A percentile compares a stretch with the other conserved stretches of the same genome.
phyloP scores from a whole-genome alignment of 2,888 invertebrate genomes.

The Desoria tigrina region DNA sequence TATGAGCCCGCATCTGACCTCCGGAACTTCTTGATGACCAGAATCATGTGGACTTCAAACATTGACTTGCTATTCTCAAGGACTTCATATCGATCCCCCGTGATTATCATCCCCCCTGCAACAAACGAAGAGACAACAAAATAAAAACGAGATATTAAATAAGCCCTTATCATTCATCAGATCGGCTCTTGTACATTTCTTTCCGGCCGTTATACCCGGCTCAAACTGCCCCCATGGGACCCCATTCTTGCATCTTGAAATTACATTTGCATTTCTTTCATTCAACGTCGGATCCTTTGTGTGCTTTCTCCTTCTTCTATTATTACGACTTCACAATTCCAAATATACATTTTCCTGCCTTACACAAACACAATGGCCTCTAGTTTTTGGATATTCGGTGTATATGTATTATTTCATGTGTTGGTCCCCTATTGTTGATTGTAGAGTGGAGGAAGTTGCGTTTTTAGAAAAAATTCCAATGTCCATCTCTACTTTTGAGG shows the following conservation, averaged over 20 bases:
- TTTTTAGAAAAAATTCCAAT: too few species aligned
- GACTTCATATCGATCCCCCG: constrained; percentile 76
- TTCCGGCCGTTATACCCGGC: neutral
- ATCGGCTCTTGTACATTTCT: neutral
- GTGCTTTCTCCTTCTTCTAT: neutral
- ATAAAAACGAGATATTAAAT: neutral
- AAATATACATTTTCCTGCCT: too few species aligned
- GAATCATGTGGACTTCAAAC: constrained; percentile 79
- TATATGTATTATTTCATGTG: too few species aligned
- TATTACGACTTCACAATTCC: neutral
- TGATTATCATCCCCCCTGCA: constrained; percentile 70
- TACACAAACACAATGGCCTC: too few species aligned
- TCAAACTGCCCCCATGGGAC: constrained; percentile 3
- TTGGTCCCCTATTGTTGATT: too few species aligned
- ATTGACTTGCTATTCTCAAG: constrained; percentile 69
- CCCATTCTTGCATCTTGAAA: neutral
- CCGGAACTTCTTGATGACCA: constrained; percentile 74
- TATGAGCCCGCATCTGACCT: constrained; percentile 77
- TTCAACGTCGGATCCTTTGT: neutral
- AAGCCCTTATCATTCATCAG: neutral
- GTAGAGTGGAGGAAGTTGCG: too few species aligned
- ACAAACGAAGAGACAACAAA: neutral
- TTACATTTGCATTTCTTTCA: constrained; percentile 18
- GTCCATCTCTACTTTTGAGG: too few species aligned
- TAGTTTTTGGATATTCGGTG: too few species aligned